A percentile compares a stretch with the other conserved stretches of the same genome.
Conservation (phyloP, 1,140 invertebrate genomes). For the Nebria ingens region DNA sequence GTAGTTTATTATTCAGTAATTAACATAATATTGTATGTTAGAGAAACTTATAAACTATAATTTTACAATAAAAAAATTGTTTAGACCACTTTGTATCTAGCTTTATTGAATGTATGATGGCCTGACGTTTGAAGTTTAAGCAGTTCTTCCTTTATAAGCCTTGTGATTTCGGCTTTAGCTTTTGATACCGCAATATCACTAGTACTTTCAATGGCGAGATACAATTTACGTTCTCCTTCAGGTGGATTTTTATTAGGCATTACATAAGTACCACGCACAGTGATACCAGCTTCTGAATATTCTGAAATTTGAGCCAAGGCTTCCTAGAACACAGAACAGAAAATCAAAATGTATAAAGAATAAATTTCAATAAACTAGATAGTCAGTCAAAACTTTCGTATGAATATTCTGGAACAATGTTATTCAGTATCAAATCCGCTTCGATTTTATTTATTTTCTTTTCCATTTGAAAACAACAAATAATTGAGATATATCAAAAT, state of each 20-base stretch:
- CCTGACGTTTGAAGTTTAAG: conserved; percentile 82
- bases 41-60: no score
- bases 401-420: no score
- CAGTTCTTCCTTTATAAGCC: conserved; percentile 94
- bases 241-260: conserved; percentile 78
- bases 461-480: no score
- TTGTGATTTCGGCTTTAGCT: conserved; percentile 96
- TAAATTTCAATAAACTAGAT: background rate
- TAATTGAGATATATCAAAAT: no score
- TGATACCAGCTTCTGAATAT: conserved; percentile 97
- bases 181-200: conserved; percentile 94
- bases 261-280: conserved; percentile 95
- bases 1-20: no score
- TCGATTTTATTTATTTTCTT: no score
- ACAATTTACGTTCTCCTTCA: conserved; percentile 93
- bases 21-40: no score
- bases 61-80: no score
- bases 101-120: conserved; percentile 80
- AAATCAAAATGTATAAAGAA: background rate
- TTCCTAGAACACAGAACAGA: conserved; percentile 50
- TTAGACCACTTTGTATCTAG: conserved; percentile 91
- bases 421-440: no score
- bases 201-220: conserved; percentile 97
- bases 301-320: conserved; percentile 96
- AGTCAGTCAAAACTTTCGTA: background rate